phyloP scores from a whole-genome alignment of 1,140 invertebrate genomes.

The Drosophila micromelanica region DNA sequence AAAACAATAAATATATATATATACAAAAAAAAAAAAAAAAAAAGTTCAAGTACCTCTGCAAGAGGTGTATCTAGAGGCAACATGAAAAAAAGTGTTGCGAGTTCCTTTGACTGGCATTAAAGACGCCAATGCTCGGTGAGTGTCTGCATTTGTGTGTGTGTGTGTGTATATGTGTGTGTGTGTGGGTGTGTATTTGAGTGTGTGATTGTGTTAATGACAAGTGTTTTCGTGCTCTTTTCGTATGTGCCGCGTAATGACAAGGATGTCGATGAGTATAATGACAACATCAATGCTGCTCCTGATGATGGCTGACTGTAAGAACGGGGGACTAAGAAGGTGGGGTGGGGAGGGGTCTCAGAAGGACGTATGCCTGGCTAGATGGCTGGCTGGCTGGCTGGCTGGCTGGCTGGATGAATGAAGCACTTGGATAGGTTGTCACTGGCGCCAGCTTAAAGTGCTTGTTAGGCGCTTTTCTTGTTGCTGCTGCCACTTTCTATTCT shows the following conservation, averaged over 20 bases:
- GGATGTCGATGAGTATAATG: slow-evolving; percentile 78
- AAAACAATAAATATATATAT: too few species aligned
- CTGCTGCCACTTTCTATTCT: slow-evolving; percentile 32
- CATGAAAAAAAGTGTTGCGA: slow-evolving; percentile 3
- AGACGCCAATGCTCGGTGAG: slow-evolving; percentile 37
- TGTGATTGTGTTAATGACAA: slow-evolving; percentile 77
- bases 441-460: slow-evolving; percentile 73
- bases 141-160: slow-evolving; percentile 3
- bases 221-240: slow-evolving; percentile 69
- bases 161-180: slow-evolving; percentile 9
- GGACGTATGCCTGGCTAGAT: background rate
- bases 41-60: slow-evolving; percentile 7
- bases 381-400: background rate
- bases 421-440: slow-evolving; percentile 39
- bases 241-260: slow-evolving; percentile 71
- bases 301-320: slow-evolving; percentile 51
- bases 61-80: background rate
- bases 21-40: too few species aligned
- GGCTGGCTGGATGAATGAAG: slow-evolving; percentile 30
- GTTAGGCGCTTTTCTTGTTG: slow-evolving; percentile 60
- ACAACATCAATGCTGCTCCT: slow-evolving; percentile 77
- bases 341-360: background rate
- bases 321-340: background rate
- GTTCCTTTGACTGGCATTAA: slow-evolving; percentile 10
- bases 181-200: slow-evolving; percentile 31